phyloP scores from a whole-genome alignment of 2,797 vertebrate species.

The Halcyon leucocephala region DNA sequence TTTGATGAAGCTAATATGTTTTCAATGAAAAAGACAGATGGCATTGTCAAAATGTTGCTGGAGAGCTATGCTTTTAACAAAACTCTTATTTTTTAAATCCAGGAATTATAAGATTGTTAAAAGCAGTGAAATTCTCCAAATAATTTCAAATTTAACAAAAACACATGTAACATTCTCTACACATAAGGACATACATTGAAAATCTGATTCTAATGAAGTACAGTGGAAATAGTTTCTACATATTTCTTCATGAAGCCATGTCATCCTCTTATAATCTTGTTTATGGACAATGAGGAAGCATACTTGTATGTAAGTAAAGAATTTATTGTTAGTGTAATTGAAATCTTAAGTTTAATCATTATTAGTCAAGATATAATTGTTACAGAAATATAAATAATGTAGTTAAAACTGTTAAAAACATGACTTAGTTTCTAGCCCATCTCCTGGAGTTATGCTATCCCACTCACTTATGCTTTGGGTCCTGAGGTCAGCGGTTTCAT shows the following conservation, averaged over 20 bases:
- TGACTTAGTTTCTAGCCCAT: not conserved
- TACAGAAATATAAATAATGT: not conserved
- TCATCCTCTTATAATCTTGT: not conserved
- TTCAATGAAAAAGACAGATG: not conserved
- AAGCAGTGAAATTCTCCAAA: not conserved
- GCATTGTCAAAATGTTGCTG: not conserved
- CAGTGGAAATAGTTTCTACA: not conserved
- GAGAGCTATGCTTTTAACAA: not conserved
- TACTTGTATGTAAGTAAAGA: not conserved
- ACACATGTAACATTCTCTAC: not conserved
- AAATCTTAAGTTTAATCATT: not conserved
- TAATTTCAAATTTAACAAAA: not conserved
- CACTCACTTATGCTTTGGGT: not conserved
- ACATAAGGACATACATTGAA: not conserved
- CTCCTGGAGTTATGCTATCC: not conserved
- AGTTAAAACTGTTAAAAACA: accelerated
- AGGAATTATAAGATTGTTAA: not conserved
- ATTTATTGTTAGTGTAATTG: not conserved
- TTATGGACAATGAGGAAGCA: not conserved
- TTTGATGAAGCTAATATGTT: not conserved
- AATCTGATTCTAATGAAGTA: not conserved
- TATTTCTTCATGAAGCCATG: not conserved
- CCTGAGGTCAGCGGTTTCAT: not conserved
- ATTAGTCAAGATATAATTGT: not conserved
- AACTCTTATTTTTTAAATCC: not conserved